phyloP scores from a whole-genome alignment of 2,797 vertebrate genomes.

The Lutjanus campechanus region DNA sequence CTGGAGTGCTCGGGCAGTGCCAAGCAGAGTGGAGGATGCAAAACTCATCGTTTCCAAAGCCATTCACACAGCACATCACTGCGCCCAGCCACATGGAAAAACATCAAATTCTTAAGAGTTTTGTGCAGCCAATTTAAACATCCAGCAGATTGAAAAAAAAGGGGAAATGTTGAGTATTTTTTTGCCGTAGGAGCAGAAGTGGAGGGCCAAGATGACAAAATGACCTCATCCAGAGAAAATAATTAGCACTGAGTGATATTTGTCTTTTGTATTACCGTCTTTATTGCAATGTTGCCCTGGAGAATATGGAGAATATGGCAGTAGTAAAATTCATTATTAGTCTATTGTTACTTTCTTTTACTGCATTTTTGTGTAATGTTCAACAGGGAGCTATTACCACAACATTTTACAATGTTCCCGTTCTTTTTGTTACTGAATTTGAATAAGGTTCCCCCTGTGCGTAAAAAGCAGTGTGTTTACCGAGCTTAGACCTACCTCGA shows the following conservation, averaged over 20 bases:
- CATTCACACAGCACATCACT: slow-evolving; percentile 25
- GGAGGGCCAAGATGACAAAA: background rate
- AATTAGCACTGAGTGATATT: slow-evolving; percentile 10
- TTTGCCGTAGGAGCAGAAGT: slow-evolving; percentile 1
- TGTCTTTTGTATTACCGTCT: slow-evolving; percentile 21
- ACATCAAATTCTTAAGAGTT: slow-evolving; percentile 1
- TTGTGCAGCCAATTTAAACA: slow-evolving; percentile 28
- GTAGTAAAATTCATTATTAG: slow-evolving; percentile 41
- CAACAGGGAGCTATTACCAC: slow-evolving; percentile 32
- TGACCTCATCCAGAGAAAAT: background rate
- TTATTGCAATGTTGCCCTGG: slow-evolving; percentile 31
- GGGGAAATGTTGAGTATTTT: background rate
- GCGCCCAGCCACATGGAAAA: slow-evolving; percentile 19
- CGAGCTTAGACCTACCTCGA: background rate
- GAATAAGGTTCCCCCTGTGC: background rate
- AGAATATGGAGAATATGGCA: slow-evolving; percentile 16
- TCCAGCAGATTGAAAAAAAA: slow-evolving; percentile 23
- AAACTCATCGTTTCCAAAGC: slow-evolving; percentile 39
- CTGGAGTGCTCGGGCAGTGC: slow-evolving; percentile 22
- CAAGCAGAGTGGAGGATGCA: slow-evolving; percentile 32
- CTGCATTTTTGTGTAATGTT: slow-evolving; percentile 21
- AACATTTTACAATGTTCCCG: slow-evolving; percentile 39
- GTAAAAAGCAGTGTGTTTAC: slow-evolving; percentile 6
- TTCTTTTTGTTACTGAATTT: slow-evolving; percentile 22
- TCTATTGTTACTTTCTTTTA: slow-evolving; percentile 32